Conservation (phyloP, 2,113 vertebrate genomes). For the Rostratula benghalensis region DNA sequence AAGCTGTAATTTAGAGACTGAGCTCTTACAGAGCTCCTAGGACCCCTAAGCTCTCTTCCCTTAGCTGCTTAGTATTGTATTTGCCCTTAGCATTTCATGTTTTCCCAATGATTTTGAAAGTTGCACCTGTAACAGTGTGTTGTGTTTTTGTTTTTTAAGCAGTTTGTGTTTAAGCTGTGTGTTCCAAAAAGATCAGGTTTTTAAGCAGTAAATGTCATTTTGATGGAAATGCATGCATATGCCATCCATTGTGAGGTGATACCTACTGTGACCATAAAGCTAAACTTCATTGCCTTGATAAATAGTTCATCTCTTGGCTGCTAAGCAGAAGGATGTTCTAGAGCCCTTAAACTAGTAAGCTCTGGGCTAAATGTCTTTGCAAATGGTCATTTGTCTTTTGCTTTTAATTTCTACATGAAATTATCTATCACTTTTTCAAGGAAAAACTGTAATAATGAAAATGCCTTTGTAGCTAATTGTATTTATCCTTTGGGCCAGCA, state of each 20-base stretch:
- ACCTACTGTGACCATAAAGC: constrained; percentile 13
- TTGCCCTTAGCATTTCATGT: neutral
- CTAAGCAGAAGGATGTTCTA: neutral
- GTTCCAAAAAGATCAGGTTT: neutral
- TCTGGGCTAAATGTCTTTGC: neutral
- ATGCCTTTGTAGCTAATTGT: neutral
- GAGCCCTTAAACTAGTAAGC: constrained; percentile 24
- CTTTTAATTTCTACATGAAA: constrained; percentile 52
- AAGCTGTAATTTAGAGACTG: neutral
- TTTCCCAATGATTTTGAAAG: neutral
- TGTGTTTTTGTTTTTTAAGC: neutral
- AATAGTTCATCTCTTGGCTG: neutral
- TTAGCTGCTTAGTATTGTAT: neutral
- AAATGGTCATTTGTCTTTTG: neutral
- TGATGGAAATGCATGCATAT: constrained; percentile 33
- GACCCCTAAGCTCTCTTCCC: neutral
- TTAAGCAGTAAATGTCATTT: constrained; percentile 39
- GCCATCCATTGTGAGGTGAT: neutral
- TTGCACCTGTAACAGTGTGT: neutral
- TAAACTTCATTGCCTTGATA: constrained; percentile 48
- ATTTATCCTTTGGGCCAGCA: neutral
- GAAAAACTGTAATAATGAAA: neutral
- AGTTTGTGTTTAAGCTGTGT: neutral
- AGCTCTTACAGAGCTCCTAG: neutral
- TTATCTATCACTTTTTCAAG: neutral